Evolutionary conservation across 2,797 vertebrate species (phyloP).

Genomic region (Hemitrygon akajei): DNA sequence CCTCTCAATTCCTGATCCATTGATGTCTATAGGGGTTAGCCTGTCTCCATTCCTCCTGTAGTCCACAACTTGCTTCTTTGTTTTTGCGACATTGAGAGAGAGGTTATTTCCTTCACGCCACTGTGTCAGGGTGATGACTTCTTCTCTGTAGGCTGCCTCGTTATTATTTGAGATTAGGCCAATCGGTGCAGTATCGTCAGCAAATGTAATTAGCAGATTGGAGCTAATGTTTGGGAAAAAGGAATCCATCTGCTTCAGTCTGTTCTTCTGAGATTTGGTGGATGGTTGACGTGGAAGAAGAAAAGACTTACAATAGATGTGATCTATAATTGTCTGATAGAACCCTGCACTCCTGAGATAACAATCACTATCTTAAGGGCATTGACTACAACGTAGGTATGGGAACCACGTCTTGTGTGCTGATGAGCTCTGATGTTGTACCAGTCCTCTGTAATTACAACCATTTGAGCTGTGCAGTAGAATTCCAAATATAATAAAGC

Average conservation of each 20-base stretch:
- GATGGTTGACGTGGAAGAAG: background rate
- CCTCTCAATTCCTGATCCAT: no score
- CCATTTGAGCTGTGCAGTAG: background rate
- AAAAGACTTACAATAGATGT: background rate
- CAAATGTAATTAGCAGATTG: no score
- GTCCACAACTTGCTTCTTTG: no score
- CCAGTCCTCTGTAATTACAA: background rate
- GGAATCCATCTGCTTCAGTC: background rate
- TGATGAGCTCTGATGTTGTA: background rate
- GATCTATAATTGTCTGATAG: background rate
- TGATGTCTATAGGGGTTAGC: no score
- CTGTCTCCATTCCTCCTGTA: no score
- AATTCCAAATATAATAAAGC: background rate
- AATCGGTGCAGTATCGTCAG: no score
- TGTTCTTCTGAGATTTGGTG: background rate
- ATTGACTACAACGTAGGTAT: background rate
- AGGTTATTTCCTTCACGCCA: no score
- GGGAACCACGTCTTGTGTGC: background rate
- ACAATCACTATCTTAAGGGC: background rate
- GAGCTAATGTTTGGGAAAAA: background rate
- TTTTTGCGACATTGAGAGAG: no score
- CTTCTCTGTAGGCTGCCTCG: no score
- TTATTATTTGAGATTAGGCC: no score
- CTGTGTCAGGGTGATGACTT: no score
- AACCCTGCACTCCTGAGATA: background rate